A percentile compares a stretch with the other conserved stretches of the same genome.
Conservation (phyloP, 2,888 invertebrate species). For the Melinopterus prodromus region DNA sequence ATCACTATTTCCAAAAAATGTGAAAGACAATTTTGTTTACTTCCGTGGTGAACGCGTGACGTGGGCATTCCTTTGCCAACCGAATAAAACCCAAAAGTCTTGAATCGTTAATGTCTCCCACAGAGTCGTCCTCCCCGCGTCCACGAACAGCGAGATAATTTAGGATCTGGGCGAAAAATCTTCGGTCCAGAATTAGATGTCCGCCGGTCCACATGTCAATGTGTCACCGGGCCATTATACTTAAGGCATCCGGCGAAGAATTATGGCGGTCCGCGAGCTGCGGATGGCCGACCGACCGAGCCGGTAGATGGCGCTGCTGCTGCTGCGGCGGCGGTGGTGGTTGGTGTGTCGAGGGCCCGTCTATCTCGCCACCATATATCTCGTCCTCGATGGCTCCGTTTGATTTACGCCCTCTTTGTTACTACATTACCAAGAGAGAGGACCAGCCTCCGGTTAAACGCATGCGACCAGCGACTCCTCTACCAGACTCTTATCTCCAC, state of each 20-base stretch:
- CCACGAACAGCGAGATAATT: conserved; percentile 21
- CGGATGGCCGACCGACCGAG: conserved; percentile 27
- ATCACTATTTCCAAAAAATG: too few relatives aligned
- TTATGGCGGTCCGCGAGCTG: conserved; percentile 53
- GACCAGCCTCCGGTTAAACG: neutral
- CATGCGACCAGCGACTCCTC: neutral
- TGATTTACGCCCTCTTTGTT: conserved; percentile 54
- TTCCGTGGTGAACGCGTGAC: neutral
- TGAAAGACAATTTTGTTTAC: too few relatives aligned
- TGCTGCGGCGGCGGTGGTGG: conserved; percentile 38
- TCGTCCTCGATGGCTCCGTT: conserved; percentile 52
- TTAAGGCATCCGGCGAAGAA: conserved; percentile 53
- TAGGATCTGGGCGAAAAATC: conserved; percentile 24
- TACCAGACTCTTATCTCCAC: conserved; percentile 42
- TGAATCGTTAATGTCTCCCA: conserved; percentile 23
- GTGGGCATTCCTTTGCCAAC: neutral
- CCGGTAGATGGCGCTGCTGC: conserved; percentile 19
- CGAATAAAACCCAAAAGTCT: conserved; percentile 4
- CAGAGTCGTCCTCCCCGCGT: neutral
- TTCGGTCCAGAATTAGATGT: conserved; percentile 22
- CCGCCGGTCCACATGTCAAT: conserved; percentile 47
- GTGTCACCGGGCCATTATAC: conserved; percentile 53
- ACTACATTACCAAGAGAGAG: conserved; percentile 49
- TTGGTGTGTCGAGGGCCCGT: conserved; percentile 40
- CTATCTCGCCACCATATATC: conserved; percentile 52